phyloP scores from a whole-genome alignment of 2,888 invertebrate genomes.

The Drosophila demipolita region DNA sequence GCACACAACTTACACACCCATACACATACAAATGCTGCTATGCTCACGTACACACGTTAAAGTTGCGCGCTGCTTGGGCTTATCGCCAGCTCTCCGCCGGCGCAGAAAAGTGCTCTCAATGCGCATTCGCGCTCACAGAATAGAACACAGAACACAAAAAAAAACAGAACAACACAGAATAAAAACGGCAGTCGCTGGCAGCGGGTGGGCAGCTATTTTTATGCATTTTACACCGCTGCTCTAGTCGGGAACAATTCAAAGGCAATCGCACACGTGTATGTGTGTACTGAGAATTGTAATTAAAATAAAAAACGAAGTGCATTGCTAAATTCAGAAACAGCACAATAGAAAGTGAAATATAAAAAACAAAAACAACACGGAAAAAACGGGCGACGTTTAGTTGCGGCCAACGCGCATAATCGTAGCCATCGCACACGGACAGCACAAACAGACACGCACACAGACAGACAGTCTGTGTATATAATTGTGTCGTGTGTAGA shows the following conservation, averaged over 20 bases:
- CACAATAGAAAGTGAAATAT: conserved; percentile 13
- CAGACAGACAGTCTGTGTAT: conserved; percentile 5
- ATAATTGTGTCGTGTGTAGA: conserved; percentile 32
- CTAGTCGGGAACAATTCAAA: conserved; percentile 46
- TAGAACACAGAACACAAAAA: conserved; percentile 19
- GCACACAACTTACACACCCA: conserved; percentile 10
- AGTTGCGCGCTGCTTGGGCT: conserved; percentile 61
- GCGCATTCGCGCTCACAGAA: conserved; percentile 66
- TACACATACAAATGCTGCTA: conserved; percentile 10
- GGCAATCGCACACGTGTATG: conserved; percentile 45
- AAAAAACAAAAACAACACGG: conserved; percentile 15
- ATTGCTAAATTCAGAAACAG: conserved; percentile 8
- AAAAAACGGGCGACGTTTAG: conserved; percentile 42
- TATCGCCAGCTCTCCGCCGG: conserved; percentile 67
- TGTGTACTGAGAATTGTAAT: conserved; percentile 16
- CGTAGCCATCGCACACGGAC: conserved; percentile 67
- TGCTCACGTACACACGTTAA: conserved; percentile 47
- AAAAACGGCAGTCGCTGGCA: conserved; percentile 55
- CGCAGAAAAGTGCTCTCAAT: conserved; percentile 67
- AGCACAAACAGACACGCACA: conserved; percentile 16
- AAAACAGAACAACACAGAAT: conserved; percentile 37
- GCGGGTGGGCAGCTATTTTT: conserved; percentile 73
- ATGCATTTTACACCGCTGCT: conserved; percentile 38
- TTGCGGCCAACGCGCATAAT: conserved; percentile 72
- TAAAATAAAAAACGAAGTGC: conserved; percentile 29